These are phyloP conservation scores for Aethes cnicana DNA, from an alignment of 2,888 invertebrate genomes.

Conservation along the genomic window DNA sequence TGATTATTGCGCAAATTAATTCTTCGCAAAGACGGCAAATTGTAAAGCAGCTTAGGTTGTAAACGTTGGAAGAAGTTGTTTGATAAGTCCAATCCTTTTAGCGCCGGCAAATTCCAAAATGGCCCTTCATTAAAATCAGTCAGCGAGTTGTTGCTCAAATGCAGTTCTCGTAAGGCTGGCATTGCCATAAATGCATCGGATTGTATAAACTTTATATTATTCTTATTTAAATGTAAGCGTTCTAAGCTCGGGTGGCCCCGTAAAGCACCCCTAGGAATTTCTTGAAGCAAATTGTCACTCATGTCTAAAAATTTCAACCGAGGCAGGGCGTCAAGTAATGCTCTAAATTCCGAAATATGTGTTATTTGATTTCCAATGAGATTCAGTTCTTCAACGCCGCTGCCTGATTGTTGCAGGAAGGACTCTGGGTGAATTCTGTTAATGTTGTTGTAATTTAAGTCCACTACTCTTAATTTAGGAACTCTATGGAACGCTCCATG, in stretches of 20 bases:
- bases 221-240: constrained; percentile 90
- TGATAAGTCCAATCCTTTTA: constrained; percentile 92
- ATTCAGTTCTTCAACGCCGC: constrained; percentile 89
- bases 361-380: constrained; percentile 89
- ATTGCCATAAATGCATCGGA: constrained; percentile 91
- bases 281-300: constrained; percentile 88
- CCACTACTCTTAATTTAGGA: constrained; percentile 86
- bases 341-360: constrained; percentile 88
- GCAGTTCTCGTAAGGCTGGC: constrained; percentile 91
- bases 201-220: constrained; percentile 88
- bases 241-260: constrained; percentile 91
- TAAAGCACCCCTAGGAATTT: constrained; percentile 89
- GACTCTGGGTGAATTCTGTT: constrained; percentile 91
- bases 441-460: constrained; percentile 89
- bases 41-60: constrained; percentile 87
- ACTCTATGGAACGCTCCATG: constrained; percentile 92
- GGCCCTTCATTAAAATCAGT: constrained; percentile 87
- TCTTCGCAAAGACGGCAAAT: constrained; percentile 88
- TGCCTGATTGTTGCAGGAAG: constrained; percentile 88
- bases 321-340: constrained; percentile 89
- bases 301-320: constrained; percentile 89
- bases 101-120: constrained; percentile 91
- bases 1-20: constrained; percentile 90
- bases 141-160: constrained; percentile 91
- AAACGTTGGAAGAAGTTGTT: constrained; percentile 88